These are phyloP conservation scores for Morinoia aosen DNA, from an alignment of 2,888 invertebrate genomes.

Conservation along the genomic window DNA sequence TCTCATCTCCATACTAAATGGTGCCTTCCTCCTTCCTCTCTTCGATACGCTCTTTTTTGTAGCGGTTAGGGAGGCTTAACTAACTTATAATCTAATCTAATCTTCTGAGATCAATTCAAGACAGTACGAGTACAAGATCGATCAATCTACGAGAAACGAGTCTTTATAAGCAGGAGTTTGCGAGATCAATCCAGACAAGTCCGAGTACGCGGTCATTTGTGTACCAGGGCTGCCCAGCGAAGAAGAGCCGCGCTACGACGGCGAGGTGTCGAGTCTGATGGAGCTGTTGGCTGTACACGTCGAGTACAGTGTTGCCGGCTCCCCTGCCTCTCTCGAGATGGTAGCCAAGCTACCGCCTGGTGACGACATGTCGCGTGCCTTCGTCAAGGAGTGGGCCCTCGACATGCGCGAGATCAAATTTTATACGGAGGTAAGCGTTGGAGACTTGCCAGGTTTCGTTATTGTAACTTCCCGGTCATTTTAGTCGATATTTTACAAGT, in stretches of 20 bases:
- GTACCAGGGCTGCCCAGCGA: constrained; percentile 13
- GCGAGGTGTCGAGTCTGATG: constrained; percentile 71
- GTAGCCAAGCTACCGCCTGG: constrained; percentile 84
- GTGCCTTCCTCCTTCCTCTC: no score
- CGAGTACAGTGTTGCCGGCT: constrained; percentile 69
- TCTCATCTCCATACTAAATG: no score
- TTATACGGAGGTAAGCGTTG: constrained; percentile 79
- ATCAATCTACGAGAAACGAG: no score
- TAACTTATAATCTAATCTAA: no score
- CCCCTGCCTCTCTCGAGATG: constrained; percentile 70
- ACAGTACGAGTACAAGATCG: no score
- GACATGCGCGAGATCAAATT: constrained; percentile 86
- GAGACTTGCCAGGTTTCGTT: constrained; percentile 68
- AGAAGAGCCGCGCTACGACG: constrained; percentile 79
- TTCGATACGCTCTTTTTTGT: no score
- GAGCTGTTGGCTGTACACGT: constrained; percentile 66
- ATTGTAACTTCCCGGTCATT: neutral
- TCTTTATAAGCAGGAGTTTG: no score
- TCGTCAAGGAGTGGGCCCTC: constrained; percentile 86
- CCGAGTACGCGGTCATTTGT: neutral
- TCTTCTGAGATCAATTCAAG: no score
- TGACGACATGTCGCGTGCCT: constrained; percentile 84
- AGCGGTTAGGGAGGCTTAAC: no score
- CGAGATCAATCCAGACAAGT: no score
- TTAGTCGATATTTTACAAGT: neutral